Evolutionary conservation across 2,888 invertebrate species (phyloP).

Genomic region (Luffia ferchaultella): DNA sequence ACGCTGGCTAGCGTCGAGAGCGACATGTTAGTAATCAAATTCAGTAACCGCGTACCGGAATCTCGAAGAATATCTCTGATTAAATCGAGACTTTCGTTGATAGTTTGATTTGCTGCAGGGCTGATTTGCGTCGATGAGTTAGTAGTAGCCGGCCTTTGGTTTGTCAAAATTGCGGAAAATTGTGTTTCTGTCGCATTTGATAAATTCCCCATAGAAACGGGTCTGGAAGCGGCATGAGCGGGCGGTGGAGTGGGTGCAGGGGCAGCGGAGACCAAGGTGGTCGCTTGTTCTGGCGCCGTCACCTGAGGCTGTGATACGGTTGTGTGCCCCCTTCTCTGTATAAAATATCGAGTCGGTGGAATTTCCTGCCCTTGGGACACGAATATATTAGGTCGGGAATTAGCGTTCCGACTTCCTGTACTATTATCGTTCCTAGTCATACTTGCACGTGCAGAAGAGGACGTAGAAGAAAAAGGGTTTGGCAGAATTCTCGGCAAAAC

Average conservation of each 20-base stretch:
- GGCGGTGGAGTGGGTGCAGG: neutral
- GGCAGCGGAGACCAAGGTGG: neutral
- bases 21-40: conserved; percentile 56
- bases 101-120: conserved; percentile 33
- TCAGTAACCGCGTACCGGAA: conserved; percentile 50
- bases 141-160: conserved; percentile 27
- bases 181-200: neutral
- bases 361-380: conserved; percentile 33
- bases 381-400: conserved; percentile 48
- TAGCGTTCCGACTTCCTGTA: conserved; percentile 12
- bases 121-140: conserved; percentile 41
- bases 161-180: conserved; percentile 17
- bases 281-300: neutral
- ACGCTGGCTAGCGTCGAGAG: conserved; percentile 41
- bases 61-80: conserved; percentile 56
- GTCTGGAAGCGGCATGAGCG: neutral
- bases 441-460: conserved; percentile 1
- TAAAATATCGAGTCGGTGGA: conserved; percentile 21
- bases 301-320: neutral
- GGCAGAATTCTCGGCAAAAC: conserved; percentile 35
- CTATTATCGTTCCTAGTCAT: conserved; percentile 11
- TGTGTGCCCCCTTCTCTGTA: conserved; percentile 22
- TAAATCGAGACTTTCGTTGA: conserved; percentile 52
- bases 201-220: neutral
- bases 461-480: conserved; percentile 45